Conservation (phyloP, 2,888 invertebrate genomes). For the Sphinx pinastri region DNA sequence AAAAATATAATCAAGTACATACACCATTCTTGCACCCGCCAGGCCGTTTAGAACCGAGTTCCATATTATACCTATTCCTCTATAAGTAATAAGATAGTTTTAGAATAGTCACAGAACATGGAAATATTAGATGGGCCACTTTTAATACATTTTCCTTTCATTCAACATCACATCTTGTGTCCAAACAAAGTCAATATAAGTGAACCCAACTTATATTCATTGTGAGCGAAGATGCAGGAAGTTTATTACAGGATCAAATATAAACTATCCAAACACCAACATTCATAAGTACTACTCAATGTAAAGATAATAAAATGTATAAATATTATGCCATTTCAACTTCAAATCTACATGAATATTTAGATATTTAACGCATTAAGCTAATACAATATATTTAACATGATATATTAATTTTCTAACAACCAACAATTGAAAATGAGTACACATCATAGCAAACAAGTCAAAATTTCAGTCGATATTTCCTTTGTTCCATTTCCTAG, state of each 20-base stretch:
- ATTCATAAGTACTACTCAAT: constrained; percentile 7
- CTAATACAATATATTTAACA: constrained; percentile 8
- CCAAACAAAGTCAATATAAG: too few species aligned
- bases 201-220: neutral
- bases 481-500: neutral
- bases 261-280: neutral
- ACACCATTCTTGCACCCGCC: too few species aligned
- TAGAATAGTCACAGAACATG: too few species aligned
- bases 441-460: constrained; percentile 10
- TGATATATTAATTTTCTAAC: constrained; percentile 17
- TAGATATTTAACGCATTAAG: neutral
- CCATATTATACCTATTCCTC: too few species aligned
- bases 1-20: too few species aligned
- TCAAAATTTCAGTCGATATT: constrained; percentile 17
- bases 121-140: too few species aligned
- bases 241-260: neutral
- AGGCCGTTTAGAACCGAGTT: too few species aligned
- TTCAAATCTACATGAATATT: too few species aligned
- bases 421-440: constrained; percentile 5
- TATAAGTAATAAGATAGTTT: too few species aligned
- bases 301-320: neutral
- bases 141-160: too few species aligned
- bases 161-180: too few species aligned
- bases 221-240: neutral
- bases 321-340: neutral